Evolutionary conservation across 2,888 invertebrate species (phyloP).

Genomic region (Gymnocheta viridis): DNA sequence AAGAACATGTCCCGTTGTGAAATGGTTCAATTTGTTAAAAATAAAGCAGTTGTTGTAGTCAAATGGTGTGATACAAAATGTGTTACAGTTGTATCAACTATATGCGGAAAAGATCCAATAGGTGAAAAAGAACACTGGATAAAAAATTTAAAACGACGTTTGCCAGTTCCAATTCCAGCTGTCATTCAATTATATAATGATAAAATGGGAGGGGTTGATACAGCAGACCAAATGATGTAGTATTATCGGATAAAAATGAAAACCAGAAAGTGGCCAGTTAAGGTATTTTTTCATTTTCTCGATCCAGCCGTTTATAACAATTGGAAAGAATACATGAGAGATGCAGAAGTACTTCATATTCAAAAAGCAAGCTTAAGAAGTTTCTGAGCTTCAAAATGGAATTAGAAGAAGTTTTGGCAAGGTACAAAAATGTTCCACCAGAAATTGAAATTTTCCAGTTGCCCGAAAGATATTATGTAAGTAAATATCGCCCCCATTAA

Average conservation of each 20-base stretch:
- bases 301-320: slow-evolving; percentile 47
- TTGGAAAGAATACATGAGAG: slow-evolving; percentile 53
- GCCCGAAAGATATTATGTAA: slow-evolving; percentile 17
- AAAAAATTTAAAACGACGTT: too few species aligned
- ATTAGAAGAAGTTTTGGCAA: slow-evolving; percentile 12
- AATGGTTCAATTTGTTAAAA: too few species aligned
- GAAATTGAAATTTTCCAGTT: slow-evolving; percentile 13
- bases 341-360: slow-evolving; percentile 17
- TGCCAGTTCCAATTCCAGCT: too few species aligned
- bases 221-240: slow-evolving; percentile 50
- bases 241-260: slow-evolving; percentile 54
- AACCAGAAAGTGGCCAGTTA: slow-evolving; percentile 57
- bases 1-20: too few species aligned
- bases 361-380: too few species aligned
- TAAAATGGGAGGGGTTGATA: too few species aligned
- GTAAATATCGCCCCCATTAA: slow-evolving; percentile 31
- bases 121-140: too few species aligned
- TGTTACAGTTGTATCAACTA: too few species aligned
- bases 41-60: too few species aligned
- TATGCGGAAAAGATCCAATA: too few species aligned
- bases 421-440: background rate
- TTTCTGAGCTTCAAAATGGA: background rate
- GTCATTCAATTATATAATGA: too few species aligned
- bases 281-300: slow-evolving; percentile 57
- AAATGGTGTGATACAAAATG: too few species aligned